Conservation (phyloP, 2,888 invertebrate genomes). For the Lissonota sp. region DNA sequence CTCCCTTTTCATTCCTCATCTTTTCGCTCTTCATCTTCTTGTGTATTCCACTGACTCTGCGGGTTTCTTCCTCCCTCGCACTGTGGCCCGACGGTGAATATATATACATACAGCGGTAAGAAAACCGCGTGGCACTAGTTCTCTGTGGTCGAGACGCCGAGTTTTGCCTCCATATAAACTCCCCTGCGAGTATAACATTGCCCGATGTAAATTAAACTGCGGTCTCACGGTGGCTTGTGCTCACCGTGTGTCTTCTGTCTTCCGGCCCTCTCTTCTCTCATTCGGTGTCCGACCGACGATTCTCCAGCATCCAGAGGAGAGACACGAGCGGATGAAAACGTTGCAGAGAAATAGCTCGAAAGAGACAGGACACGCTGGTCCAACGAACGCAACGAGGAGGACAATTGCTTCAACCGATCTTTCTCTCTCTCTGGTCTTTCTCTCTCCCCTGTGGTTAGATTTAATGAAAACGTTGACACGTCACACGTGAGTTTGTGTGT, state of each 20-base stretch:
- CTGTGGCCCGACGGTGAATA: conserved; percentile 27
- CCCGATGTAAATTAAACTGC: conserved; percentile 69
- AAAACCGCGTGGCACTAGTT: conserved; percentile 53
- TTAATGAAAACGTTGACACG: conserved; percentile 58
- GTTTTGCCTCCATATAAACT: conserved; percentile 49
- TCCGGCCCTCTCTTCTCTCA: conserved; percentile 23
- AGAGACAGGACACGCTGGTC: conserved; percentile 45
- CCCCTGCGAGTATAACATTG: conserved; percentile 8
- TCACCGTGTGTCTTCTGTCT: conserved; percentile 29
- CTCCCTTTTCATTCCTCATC: conserved; percentile 33
- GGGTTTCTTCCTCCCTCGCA: conserved; percentile 38
- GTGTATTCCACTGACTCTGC: conserved; percentile 28
- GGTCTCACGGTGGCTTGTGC: conserved; percentile 60
- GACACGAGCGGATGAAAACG: conserved; percentile 71
- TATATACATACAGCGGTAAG: conserved; percentile 42
- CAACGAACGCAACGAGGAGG: conserved; percentile 49
- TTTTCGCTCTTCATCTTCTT: conserved; percentile 31
- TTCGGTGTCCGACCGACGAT: conserved; percentile 39
- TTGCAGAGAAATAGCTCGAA: conserved; percentile 63
- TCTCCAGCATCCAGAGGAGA: conserved; percentile 33
- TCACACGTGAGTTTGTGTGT: conserved; percentile 1
- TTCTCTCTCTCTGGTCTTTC: conserved; percentile 17
- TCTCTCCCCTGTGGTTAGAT: conserved; percentile 31
- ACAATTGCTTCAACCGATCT: conserved; percentile 14
- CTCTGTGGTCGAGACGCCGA: conserved; percentile 52